phyloP scores from a whole-genome alignment of 92 coral and sea anemone genomes.

The Palythoa heliodiscus region DNA sequence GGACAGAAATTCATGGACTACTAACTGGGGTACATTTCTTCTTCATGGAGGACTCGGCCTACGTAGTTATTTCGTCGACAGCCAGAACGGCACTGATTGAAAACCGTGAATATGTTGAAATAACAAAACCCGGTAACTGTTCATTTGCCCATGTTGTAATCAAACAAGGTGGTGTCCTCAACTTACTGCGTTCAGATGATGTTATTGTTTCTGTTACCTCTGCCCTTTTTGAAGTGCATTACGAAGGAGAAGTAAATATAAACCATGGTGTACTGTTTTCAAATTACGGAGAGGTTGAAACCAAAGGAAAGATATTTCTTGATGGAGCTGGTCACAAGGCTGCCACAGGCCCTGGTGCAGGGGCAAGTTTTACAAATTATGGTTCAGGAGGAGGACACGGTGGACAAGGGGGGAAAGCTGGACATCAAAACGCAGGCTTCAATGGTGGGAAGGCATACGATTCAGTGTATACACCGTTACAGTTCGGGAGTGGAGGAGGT shows the following conservation, averaged over 20 bases:
- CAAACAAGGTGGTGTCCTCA: constrained; percentile 65
- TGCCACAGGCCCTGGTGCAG: constrained; percentile 58
- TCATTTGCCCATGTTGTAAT: constrained; percentile 63
- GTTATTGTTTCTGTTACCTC: constrained; percentile 63
- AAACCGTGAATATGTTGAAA: constrained; percentile 69
- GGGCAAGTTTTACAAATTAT: constrained; percentile 40
- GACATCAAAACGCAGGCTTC: constrained; percentile 19
- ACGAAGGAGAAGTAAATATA: constrained; percentile 57
- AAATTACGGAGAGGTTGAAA: constrained; percentile 62
- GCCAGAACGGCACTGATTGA: constrained; percentile 69
- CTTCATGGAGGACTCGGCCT: constrained; percentile 58
- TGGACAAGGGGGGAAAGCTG: constrained; percentile 63
- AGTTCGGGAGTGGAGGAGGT: constrained; percentile 75
- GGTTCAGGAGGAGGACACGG: constrained; percentile 79
- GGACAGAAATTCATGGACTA: constrained; percentile 61
- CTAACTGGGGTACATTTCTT: constrained; percentile 69
- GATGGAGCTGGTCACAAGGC: constrained; percentile 62
- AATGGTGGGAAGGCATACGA: constrained; percentile 58
- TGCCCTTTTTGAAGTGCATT: constrained; percentile 65
- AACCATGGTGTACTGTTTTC: constrained; percentile 66
- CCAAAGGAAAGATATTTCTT: constrained; percentile 52
- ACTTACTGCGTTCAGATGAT: constrained; percentile 56
- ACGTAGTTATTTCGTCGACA: constrained; percentile 57
- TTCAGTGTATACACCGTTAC: constrained; percentile 64
- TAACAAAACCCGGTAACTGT: constrained; percentile 65